Percentiles rank a stretch among this genome's conserved stretches.
Evolutionary conservation across 2,888 invertebrate species (phyloP).

Genomic region (Periphyllus acericola): DNA sequence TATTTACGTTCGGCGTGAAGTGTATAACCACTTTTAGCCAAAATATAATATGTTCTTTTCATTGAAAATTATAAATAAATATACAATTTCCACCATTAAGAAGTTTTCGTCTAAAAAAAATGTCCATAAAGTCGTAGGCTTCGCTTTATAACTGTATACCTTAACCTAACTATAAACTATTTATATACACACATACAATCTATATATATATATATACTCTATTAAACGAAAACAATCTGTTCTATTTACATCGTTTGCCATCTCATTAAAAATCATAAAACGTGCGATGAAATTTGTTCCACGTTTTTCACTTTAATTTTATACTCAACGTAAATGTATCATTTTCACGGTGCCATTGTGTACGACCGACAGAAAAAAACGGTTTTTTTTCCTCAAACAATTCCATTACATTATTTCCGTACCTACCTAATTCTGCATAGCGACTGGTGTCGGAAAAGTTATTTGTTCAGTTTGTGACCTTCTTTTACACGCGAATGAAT

Average conservation of each 20-base stretch:
- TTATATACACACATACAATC: no score
- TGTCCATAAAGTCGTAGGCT: background rate
- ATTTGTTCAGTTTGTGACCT: slow-evolving; percentile 48
- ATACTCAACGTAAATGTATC: background rate
- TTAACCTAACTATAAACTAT: no score
- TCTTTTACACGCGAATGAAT: slow-evolving; percentile 27
- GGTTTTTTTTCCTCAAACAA: slow-evolving; percentile 2
- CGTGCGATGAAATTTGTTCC: slow-evolving; percentile 27
- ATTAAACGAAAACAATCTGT: background rate
- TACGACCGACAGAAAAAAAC: background rate
- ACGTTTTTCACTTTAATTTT: background rate
- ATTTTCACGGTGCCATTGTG: slow-evolving; percentile 46
- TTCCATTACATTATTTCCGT: background rate
- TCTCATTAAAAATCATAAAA: slow-evolving; percentile 35
- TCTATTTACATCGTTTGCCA: background rate
- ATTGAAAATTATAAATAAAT: no score
- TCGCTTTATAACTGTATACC: no score
- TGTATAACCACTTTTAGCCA: no score
- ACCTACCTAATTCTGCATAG: background rate
- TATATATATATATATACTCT: background rate
- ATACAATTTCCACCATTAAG: no score
- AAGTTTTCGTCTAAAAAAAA: no score
- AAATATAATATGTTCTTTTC: no score
- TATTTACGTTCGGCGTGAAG: no score
- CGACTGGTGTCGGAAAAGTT: slow-evolving; percentile 1